A percentile compares a stretch with the other conserved stretches of the same genome.
Conservation (phyloP, 2,113 vertebrate genomes). For the Dunckerocampus dactyliophorus region DNA sequence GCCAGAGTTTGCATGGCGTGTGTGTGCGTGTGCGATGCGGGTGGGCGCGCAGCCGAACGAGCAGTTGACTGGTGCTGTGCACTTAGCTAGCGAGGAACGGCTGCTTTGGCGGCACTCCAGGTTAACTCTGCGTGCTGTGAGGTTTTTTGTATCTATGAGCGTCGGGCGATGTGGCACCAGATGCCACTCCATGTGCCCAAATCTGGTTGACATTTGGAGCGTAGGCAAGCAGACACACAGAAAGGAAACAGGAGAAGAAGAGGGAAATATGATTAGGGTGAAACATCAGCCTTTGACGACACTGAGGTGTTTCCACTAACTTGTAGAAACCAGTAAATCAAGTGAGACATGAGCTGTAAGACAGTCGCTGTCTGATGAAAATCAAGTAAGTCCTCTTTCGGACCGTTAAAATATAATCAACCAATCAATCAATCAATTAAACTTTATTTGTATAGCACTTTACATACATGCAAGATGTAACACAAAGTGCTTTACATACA, state of each 20-base stretch:
- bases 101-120: conserved; percentile 63
- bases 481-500: too few species aligned
- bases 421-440: too few species aligned
- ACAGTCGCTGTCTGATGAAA: not conserved
- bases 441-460: too few species aligned
- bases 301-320: conserved; percentile 69
- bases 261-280: conserved; percentile 96
- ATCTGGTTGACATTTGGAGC: conserved; percentile 96
- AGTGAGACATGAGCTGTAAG: not conserved
- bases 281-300: conserved; percentile 81
- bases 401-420: too few species aligned
- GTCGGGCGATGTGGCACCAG: conserved; percentile 85
- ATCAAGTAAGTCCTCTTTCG: not conserved
- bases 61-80: conserved; percentile 70
- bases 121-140: conserved; percentile 73
- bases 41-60: conserved; percentile 67
- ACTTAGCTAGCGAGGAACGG: conserved; percentile 66
- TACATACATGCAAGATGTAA: too few species aligned
- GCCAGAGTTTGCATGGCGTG: conserved; percentile 47
- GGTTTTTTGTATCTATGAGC: conserved; percentile 83
- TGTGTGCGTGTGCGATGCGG: conserved; percentile 56
- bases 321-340: not conserved
- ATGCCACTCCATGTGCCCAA: conserved; percentile 97
- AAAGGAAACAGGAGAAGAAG: conserved; percentile 75
- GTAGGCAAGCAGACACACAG: conserved; percentile 75